A percentile compares a stretch with the other conserved stretches of the same genome.
phyloP scores from a whole-genome alignment of 1,140 invertebrate genomes.

The Armadillidium nasatum region DNA sequence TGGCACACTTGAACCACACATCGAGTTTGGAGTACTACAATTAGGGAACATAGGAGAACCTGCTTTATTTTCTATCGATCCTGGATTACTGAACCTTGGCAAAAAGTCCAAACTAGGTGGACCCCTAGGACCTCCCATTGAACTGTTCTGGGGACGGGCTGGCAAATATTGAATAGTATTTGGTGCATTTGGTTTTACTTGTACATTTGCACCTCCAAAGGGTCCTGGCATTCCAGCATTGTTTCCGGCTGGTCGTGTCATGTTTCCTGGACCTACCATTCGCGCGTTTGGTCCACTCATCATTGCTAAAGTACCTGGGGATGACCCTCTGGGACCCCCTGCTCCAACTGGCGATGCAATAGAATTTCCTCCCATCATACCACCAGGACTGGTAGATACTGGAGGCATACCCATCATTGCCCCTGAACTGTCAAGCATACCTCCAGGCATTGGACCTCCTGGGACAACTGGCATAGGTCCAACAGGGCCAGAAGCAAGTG shows the following conservation, averaged over 20 bases:
- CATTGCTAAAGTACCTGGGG: slow-evolving; percentile 44
- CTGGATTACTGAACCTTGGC: slow-evolving; percentile 68
- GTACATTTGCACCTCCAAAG: slow-evolving; percentile 66
- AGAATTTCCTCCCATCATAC: slow-evolving; percentile 32
- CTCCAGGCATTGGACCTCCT: slow-evolving; percentile 36
- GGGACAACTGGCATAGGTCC: slow-evolving; percentile 31
- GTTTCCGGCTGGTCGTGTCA: slow-evolving; percentile 39
- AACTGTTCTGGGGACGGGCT: slow-evolving; percentile 69
- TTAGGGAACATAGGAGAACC: slow-evolving; percentile 37
- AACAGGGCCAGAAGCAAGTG: slow-evolving; percentile 29
- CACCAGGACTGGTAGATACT: slow-evolving; percentile 40
- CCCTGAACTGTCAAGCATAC: slow-evolving; percentile 38
- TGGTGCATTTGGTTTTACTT: slow-evolving; percentile 91
- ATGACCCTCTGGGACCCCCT: slow-evolving; percentile 43
- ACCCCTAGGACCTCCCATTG: slow-evolving; percentile 59
- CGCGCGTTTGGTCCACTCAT: slow-evolving; percentile 49
- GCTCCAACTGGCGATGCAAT: slow-evolving; percentile 36
- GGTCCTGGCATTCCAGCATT: slow-evolving; percentile 45
- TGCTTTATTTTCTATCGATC: slow-evolving; percentile 45
- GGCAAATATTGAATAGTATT: slow-evolving; percentile 98
- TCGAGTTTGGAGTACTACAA: slow-evolving; percentile 41
- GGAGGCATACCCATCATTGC: slow-evolving; percentile 36
- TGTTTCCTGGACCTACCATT: slow-evolving; percentile 51
- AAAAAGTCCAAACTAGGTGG: slow-evolving; percentile 88
- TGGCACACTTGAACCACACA: slow-evolving; percentile 43